Conservation (phyloP, 1,140 invertebrate genomes). For the Charaxes varanes region DNA sequence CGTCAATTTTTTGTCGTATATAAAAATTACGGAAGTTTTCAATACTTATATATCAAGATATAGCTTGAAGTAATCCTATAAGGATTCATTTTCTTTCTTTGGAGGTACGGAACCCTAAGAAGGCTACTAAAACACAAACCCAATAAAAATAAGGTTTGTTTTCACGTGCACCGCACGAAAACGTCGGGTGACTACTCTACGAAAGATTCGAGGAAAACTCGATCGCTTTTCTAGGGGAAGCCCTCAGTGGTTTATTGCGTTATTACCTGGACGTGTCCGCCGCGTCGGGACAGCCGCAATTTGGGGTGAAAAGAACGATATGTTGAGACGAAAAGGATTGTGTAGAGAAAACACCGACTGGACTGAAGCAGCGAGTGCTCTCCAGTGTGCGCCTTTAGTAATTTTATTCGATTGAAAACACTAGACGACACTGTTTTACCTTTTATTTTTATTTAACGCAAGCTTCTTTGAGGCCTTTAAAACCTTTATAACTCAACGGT, state of each 20-base stretch:
- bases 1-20: too few relatives aligned
- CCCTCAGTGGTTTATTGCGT: constrained; percentile 73
- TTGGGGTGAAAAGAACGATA: constrained; percentile 65
- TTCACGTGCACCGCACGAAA: constrained; percentile 30
- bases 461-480: constrained; percentile 25
- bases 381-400: constrained; percentile 38
- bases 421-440: constrained; percentile 40
- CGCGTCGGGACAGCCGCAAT: constrained; percentile 65
- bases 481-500: too few relatives aligned
- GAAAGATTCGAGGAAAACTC: constrained; percentile 67
- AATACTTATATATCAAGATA: too few relatives aligned
- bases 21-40: too few relatives aligned
- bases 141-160: constrained; percentile 46
- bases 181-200: constrained; percentile 56
- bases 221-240: constrained; percentile 68
- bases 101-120: too few relatives aligned
- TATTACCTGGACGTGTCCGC: constrained; percentile 71
- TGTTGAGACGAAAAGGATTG: constrained; percentile 65
- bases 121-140: constrained; percentile 43
- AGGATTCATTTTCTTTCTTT: too few relatives aligned
- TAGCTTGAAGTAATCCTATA: too few relatives aligned
- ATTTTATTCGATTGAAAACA: constrained; percentile 67
- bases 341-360: constrained; percentile 42
- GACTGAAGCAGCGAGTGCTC: constrained; percentile 42
- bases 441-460: constrained; percentile 62